These are phyloP conservation scores for Patagioenas fasciata DNA, from an alignment of 2,113 vertebrate genomes.

Conservation along the genomic window DNA sequence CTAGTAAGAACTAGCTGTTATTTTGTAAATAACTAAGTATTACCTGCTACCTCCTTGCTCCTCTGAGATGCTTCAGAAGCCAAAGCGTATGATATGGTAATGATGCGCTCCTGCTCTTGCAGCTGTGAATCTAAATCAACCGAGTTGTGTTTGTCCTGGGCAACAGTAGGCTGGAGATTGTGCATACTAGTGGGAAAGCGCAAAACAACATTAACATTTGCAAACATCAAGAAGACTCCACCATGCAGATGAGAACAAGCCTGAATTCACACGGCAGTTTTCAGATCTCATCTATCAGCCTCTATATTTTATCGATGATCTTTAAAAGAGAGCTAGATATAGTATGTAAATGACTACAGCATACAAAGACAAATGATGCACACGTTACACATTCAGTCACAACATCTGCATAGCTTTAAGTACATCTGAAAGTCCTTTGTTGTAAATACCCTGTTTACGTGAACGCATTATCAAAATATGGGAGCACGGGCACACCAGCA, in stretches of 20 bases:
- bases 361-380: neutral
- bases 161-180: conserved; percentile 79
- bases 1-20: conserved; percentile 31
- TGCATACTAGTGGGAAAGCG: conserved; percentile 80
- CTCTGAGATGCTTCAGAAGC: conserved; percentile 96
- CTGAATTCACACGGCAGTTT: neutral
- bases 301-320: rapidly evolving
- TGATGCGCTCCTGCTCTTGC: conserved; percentile 94
- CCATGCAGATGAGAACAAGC: neutral
- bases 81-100: conserved; percentile 95
- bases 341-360: neutral
- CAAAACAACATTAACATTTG: conserved; percentile 49
- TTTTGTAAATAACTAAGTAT: conserved; percentile 69
- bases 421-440: neutral
- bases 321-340: neutral
- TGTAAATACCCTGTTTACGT: neutral
- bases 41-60: conserved; percentile 97
- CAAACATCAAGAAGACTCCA: neutral
- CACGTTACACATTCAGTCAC: neutral
- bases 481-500: neutral
- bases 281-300: neutral
- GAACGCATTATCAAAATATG: neutral
- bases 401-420: neutral
- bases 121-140: conserved; percentile 85
- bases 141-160: conserved; percentile 80